Base-by-base conservation (phyloP, 2,113 vertebrate genomes). In the Poecilia latipinna region DNA sequence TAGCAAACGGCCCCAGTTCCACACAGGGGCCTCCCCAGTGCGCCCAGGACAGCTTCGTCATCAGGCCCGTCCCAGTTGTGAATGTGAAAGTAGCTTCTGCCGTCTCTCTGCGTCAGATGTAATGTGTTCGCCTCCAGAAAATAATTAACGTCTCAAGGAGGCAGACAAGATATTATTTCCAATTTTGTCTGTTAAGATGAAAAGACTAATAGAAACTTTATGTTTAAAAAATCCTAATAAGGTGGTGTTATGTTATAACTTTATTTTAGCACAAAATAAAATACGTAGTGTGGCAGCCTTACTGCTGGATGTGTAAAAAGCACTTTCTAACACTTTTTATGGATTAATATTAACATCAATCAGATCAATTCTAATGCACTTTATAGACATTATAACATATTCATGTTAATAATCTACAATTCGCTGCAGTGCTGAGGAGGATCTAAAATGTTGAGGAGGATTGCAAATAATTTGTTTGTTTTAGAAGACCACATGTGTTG, bases 1-100 rank as follows among this genome's bases (percentile, higher is more conserved):
- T 15, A 37, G 7, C 22, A 62, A 65, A n/a, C 29, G 76, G 29
- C 61, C 65, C 62, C 39, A n/a, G 24, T 44, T 74, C n/a, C 11
- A 35, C 5, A 13, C 32, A 13, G 28, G 71, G 63, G 48, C n/a
- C 31, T 67, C 57, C 66, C 74, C 28, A 42, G 37, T 54, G 61
- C 42, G 72, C 4, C 22, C 5, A 75, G 8, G 19, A 68, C 61
- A 26, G 11, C 10, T 44, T 26, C 8, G 0, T 26, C 33, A 37
- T 31, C 11, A 68, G 2, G 28, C 17, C 15, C 60, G 29, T 26
- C 63, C 63, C 65, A 68, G 48, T 65, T 77, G 31, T 44, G 72
- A 37, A 65, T 24, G 19, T 61, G 22, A 35, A 5, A 62, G 32
- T 17, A 42, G 10, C 42, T 33, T 2, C 6, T 24, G 26, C 28